Evolutionary conservation across 2,797 vertebrate species (phyloP).

Genomic region (Podargus strigoides): DNA sequence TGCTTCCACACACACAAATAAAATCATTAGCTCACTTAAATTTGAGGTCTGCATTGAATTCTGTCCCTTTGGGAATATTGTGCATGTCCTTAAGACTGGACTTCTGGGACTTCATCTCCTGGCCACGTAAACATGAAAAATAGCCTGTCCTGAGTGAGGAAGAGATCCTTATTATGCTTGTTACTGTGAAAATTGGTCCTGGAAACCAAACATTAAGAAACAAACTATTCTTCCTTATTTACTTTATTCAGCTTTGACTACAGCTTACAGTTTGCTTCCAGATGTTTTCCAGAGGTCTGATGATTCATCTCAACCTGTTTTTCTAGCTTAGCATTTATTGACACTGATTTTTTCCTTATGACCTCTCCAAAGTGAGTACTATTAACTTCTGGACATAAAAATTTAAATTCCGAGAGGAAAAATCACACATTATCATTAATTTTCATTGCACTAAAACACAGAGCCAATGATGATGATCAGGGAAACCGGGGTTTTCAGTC

Average conservation of each 20-base stretch:
- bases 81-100: not conserved
- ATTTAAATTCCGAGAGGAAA: not conserved
- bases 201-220: constrained; percentile 4
- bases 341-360: not conserved
- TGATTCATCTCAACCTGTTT: not conserved
- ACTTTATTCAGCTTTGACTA: not conserved
- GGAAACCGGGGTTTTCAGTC: not conserved
- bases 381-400: not conserved
- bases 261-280: not conserved
- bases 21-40: not conserved
- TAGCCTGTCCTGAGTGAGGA: not conserved
- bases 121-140: not conserved
- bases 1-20: not conserved
- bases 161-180: not conserved
- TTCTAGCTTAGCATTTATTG: not conserved
- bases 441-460: not conserved
- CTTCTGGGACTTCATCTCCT: not conserved
- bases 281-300: not conserved
- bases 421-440: not conserved
- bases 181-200: not conserved
- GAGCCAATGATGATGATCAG: not conserved
- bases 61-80: not conserved
- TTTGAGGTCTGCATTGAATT: not conserved
- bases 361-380: not conserved
- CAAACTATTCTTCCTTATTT: not conserved